Evolutionary conservation across 2,888 invertebrate species (phyloP).

Genomic region (Rhorus exstirpatorius): DNA sequence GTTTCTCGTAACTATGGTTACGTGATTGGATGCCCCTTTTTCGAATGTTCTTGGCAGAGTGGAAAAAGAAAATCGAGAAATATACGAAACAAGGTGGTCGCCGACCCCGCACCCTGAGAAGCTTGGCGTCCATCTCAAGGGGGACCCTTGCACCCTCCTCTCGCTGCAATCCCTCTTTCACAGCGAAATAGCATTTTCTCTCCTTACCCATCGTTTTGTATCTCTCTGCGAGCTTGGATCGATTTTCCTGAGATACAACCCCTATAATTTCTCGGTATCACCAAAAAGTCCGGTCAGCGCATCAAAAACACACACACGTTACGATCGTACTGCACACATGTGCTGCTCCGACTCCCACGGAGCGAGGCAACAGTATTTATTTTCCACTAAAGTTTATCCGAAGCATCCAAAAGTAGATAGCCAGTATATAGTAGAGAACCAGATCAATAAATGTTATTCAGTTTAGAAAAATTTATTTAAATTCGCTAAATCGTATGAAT

Average conservation of each 20-base stretch:
- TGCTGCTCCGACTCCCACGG: neutral
- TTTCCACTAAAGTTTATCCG: too few species aligned
- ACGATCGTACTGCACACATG: constrained; percentile 29
- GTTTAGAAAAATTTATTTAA: neutral
- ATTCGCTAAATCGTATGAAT: neutral
- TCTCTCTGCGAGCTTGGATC: constrained; percentile 35
- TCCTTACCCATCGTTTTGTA: constrained; percentile 21
- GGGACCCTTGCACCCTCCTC: constrained; percentile 51
- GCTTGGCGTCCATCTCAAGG: constrained; percentile 53
- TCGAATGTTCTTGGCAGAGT: constrained; percentile 36
- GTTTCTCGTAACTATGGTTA: constrained; percentile 66
- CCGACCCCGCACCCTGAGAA: constrained; percentile 33
- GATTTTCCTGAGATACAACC: constrained; percentile 59
- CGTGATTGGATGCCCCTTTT: constrained; percentile 57
- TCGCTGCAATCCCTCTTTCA: constrained; percentile 46
- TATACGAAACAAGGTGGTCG: constrained; percentile 62
- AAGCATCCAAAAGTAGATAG: too few species aligned
- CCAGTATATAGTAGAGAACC: too few species aligned
- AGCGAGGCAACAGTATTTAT: constrained; percentile 9
- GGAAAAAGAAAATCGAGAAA: constrained; percentile 47
- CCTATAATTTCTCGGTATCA: constrained; percentile 40
- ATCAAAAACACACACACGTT: constrained; percentile 17
- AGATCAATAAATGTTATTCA: too few species aligned
- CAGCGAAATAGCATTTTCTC: constrained; percentile 39
- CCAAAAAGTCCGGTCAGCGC: constrained; percentile 45